phyloP scores from a whole-genome alignment of 2,113 vertebrate species.

The Brachyistius frenatus region DNA sequence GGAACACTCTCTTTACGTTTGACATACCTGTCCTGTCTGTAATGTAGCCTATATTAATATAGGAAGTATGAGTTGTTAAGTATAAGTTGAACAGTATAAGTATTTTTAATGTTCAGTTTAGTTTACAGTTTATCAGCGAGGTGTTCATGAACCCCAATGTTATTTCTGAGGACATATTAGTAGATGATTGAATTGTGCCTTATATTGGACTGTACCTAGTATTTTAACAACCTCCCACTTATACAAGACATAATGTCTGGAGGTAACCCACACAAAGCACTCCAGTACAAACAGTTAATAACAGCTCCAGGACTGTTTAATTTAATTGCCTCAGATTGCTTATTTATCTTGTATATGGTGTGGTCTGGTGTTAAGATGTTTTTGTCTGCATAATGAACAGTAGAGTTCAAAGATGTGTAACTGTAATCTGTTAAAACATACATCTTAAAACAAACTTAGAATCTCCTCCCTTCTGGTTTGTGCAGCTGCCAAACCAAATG shows the following conservation, averaged over 20 bases:
- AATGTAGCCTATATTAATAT: too few relatives aligned
- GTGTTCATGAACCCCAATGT: too few relatives aligned
- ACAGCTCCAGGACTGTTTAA: neutral
- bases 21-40: neutral
- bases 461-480: slow-evolving; percentile 46
- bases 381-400: slow-evolving; percentile 5
- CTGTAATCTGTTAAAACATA: slow-evolving; percentile 30
- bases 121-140: too few relatives aligned
- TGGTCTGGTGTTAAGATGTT: neutral
- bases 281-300: neutral
- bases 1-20: neutral
- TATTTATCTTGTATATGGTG: neutral
- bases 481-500: slow-evolving; percentile 66
- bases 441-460: neutral
- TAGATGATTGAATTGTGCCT: too few relatives aligned
- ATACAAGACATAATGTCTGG: too few relatives aligned
- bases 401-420: slow-evolving; percentile 11
- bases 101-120: too few relatives aligned
- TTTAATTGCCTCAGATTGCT: neutral
- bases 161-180: too few relatives aligned
- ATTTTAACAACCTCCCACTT: too few relatives aligned
- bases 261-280: too few relatives aligned
- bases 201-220: too few relatives aligned
- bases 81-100: too few relatives aligned
- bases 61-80: too few relatives aligned